Percentiles rank a stretch among this genome's conserved stretches.
These are phyloP conservation scores for Lacanobia wlatinum DNA, from an alignment of 2,888 invertebrate genomes.

Conservation along the genomic window DNA sequence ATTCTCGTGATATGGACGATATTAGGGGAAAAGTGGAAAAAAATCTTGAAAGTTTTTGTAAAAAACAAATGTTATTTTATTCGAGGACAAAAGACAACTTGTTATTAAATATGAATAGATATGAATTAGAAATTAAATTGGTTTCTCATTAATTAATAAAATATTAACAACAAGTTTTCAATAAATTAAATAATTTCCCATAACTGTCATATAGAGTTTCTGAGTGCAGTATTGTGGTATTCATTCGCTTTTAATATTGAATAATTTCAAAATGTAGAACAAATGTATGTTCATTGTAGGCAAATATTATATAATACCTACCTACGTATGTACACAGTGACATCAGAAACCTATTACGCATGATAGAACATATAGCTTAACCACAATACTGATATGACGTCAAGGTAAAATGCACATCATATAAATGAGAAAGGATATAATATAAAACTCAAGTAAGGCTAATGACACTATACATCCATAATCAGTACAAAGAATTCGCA, in stretches of 20 bases:
- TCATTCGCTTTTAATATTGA: neutral
- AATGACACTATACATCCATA: conserved; percentile 20
- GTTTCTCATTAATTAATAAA: neutral
- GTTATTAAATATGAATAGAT: neutral
- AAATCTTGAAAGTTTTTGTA: neutral
- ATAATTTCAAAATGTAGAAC: neutral
- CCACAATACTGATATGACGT: conserved; percentile 41
- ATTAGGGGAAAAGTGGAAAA: neutral
- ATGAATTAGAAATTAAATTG: neutral
- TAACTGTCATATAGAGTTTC: neutral
- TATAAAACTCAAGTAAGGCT: conserved; percentile 19
- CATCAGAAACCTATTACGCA: conserved; percentile 26
- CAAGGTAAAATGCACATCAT: conserved; percentile 10
- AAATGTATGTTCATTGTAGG: neutral
- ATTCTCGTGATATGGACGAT: neutral
- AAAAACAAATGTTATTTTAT: neutral
- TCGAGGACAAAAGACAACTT: neutral
- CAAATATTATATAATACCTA: conserved; percentile 24
- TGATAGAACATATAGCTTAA: conserved; percentile 7
- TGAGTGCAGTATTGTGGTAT: conserved; percentile 6
- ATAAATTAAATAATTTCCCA: conserved; percentile 1
- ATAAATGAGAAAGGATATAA: conserved; percentile 3
- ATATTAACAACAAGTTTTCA: neutral
- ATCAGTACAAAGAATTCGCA: neutral
- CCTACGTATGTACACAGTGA: conserved; percentile 19